Evolutionary conservation across 2,113 vertebrate species (phyloP).

Genomic region (Xenus cinereus): DNA sequence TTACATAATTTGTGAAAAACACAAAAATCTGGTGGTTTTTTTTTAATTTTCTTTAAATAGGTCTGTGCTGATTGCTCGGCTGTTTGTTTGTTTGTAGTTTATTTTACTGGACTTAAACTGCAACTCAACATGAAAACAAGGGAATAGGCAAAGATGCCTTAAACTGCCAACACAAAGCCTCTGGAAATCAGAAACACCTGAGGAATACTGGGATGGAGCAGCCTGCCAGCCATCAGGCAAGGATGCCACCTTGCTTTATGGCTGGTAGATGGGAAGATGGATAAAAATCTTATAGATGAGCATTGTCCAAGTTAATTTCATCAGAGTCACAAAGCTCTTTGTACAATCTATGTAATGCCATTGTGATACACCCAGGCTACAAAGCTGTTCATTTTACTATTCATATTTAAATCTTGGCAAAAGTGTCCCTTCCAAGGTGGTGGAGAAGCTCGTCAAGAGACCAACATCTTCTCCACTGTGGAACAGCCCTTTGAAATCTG

Average conservation of each 20-base stretch:
- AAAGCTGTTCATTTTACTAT: neutral
- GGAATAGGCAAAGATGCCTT: neutral
- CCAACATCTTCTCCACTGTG: neutral
- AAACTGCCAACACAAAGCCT: neutral
- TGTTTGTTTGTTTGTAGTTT: neutral
- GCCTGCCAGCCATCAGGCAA: neutral
- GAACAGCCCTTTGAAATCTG: neutral
- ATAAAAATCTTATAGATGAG: neutral
- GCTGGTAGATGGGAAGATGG: neutral
- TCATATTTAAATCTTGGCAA: neutral
- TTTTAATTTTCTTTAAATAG: neutral
- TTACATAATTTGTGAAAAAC: neutral
- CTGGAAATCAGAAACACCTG: neutral
- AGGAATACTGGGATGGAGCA: neutral
- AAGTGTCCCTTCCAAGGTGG: neutral
- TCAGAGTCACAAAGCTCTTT: neutral
- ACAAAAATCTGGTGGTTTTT: neutral
- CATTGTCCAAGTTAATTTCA: neutral
- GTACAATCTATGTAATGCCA: neutral
- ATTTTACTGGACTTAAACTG: neutral
- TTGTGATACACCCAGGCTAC: neutral
- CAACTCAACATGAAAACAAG: neutral
- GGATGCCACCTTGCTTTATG: neutral
- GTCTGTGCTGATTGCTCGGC: neutral
- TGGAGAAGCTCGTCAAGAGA: neutral